phyloP scores from a whole-genome alignment of 2,113 vertebrate genomes.

The Isichthys henryi region DNA sequence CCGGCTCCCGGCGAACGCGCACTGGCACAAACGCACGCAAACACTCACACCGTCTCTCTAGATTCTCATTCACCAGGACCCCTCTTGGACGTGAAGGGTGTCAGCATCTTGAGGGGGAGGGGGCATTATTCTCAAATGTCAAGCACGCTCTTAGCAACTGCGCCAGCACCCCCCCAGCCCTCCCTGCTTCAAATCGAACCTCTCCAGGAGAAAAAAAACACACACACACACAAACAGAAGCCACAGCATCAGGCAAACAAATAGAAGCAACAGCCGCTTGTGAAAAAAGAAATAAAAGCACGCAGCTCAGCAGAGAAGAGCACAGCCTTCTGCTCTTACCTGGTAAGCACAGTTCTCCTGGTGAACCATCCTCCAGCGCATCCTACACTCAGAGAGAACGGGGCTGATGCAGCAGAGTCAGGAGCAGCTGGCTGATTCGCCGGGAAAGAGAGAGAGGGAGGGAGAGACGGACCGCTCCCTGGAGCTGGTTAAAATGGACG shows the following conservation, averaged over 20 bases:
- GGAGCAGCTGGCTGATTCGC: conserved; percentile 47
- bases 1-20: neutral
- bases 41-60: neutral
- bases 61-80: conserved; percentile 31
- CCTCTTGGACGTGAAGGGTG: conserved; percentile 18
- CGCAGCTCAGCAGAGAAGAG: neutral
- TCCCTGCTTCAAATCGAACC: conserved; percentile 38
- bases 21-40: conserved; percentile 10
- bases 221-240: neutral
- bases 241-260: neutral
- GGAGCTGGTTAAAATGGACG: conserved; percentile 59
- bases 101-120: conserved; percentile 10
- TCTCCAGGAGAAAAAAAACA: neutral
- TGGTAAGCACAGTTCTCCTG: conserved; percentile 89
- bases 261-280: neutral
- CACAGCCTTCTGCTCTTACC: conserved; percentile 53
- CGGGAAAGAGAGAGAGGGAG: conserved; percentile 36
- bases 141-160: conserved; percentile 54
- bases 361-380: conserved; percentile 87
- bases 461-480: conserved; percentile 41
- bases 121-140: conserved; percentile 48
- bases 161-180: conserved; percentile 21
- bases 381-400: conserved; percentile 62
- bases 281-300: neutral
- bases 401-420: conserved; percentile 34